Conservation (phyloP, 2,797 vertebrate species). For the Threskiornis aethiopicus region DNA sequence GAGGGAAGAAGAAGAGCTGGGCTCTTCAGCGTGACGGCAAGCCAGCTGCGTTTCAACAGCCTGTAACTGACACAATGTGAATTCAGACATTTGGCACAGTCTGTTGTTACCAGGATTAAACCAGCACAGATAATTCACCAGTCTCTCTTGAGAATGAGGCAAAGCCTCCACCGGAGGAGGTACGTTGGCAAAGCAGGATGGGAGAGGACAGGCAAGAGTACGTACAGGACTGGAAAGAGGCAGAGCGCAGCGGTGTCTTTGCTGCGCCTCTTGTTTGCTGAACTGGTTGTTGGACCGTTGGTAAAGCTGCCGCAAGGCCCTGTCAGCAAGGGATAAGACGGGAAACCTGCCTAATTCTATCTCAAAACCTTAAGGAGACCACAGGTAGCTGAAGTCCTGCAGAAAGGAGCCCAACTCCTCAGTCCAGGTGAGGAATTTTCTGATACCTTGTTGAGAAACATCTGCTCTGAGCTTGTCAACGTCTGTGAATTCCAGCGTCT, state of each 20-base stretch:
- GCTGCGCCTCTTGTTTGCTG: not conserved
- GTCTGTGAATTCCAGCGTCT: constrained; percentile 21
- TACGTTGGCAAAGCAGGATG: constrained; percentile 1
- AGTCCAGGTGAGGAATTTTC: not conserved
- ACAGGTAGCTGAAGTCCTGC: not conserved
- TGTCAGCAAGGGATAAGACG: not conserved
- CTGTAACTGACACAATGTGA: not conserved
- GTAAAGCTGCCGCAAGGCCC: not conserved
- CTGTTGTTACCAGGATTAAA: constrained; percentile 21
- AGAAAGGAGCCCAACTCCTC: not conserved
- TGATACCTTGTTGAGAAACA: not conserved
- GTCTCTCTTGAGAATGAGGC: not conserved
- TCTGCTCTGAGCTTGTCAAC: not conserved
- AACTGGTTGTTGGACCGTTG: not conserved
- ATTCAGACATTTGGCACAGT: constrained; percentile 48
- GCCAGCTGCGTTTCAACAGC: not conserved
- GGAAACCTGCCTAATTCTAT: not conserved
- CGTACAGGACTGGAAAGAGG: not conserved
- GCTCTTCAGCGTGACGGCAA: constrained; percentile 1
- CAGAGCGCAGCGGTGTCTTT: not conserved
- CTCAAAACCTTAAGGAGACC: not conserved
- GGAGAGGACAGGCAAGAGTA: not conserved
- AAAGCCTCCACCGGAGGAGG: not conserved
- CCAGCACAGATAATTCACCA: not conserved
- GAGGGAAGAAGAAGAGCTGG: not conserved